Evolutionary conservation across 2,888 invertebrate genomes (phyloP).

Genomic region (Drosophila putrida): DNA sequence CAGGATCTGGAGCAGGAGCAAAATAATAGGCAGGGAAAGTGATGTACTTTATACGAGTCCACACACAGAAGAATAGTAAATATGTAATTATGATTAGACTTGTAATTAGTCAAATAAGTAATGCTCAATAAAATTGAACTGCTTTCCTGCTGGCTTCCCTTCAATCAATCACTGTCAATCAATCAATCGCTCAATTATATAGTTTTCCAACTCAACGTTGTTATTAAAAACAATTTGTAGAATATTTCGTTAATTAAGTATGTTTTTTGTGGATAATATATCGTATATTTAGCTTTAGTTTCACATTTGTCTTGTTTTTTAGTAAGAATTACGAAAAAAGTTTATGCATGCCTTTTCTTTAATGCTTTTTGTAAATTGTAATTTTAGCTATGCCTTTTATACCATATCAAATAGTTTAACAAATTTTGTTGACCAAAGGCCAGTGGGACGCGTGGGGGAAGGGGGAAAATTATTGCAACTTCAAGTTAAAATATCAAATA

Average conservation of each 20-base stretch:
- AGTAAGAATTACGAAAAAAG: constrained; percentile 22
- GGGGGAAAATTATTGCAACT: constrained; percentile 22
- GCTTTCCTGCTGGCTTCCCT: neutral
- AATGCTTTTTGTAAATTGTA: neutral
- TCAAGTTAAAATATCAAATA: constrained; percentile 28
- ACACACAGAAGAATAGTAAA: constrained; percentile 25
- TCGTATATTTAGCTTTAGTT: constrained; percentile 43
- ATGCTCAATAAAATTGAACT: constrained; percentile 47
- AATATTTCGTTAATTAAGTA: neutral
- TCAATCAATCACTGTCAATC: neutral
- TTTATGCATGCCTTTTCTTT: constrained; percentile 12
- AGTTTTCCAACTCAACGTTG: neutral
- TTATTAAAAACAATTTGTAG: neutral
- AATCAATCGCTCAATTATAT: neutral
- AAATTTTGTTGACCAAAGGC: constrained; percentile 21
- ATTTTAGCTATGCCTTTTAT: constrained; percentile 33
- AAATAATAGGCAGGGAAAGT: constrained; percentile 10
- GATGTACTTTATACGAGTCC: constrained; percentile 22
- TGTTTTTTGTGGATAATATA: constrained; percentile 19
- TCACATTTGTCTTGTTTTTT: constrained; percentile 38
- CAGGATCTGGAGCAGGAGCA: neutral
- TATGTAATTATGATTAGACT: constrained; percentile 22
- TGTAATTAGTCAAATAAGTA: constrained; percentile 40
- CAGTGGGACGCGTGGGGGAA: neutral
- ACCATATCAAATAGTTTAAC: constrained; percentile 40